Evolutionary conservation across 2,888 invertebrate genomes (phyloP).

Genomic region (Chymomyza caudatula): DNA sequence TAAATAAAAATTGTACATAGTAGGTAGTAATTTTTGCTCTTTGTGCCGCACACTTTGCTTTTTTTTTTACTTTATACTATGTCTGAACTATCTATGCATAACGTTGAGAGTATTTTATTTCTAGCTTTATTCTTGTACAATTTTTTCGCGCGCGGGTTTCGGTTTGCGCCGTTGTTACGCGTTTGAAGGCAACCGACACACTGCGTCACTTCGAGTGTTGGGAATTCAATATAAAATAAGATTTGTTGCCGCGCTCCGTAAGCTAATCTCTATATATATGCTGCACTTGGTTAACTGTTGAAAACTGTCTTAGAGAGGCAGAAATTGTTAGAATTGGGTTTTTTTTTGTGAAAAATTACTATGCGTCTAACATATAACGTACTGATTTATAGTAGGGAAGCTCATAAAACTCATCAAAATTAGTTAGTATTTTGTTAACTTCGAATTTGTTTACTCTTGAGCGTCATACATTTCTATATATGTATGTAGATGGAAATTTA

Average conservation of each 20-base stretch:
- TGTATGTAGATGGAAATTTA: no score
- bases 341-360: no score
- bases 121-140: constrained; percentile 22
- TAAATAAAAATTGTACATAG: constrained; percentile 33
- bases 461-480: no score
- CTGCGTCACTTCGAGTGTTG: constrained; percentile 27
- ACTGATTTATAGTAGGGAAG: no score
- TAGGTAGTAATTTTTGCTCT: background rate
- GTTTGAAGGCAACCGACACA: constrained; percentile 41
- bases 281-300: background rate
- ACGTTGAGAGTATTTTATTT: constrained; percentile 1
- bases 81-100: constrained; percentile 6
- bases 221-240: constrained; percentile 29
- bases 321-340: background rate
- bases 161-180: constrained; percentile 38
- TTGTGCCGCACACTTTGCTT: constrained; percentile 27
- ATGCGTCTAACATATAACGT: no score
- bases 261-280: background rate
- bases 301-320: background rate
- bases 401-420: no score
- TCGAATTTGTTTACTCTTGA: no score
- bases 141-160: constrained; percentile 9
- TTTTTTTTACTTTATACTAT: constrained; percentile 1
- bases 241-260: constrained; percentile 10
- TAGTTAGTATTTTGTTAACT: no score